These are phyloP conservation scores for Patella depressa DNA, from an alignment of 2,888 invertebrate species.

Conservation along the genomic window DNA sequence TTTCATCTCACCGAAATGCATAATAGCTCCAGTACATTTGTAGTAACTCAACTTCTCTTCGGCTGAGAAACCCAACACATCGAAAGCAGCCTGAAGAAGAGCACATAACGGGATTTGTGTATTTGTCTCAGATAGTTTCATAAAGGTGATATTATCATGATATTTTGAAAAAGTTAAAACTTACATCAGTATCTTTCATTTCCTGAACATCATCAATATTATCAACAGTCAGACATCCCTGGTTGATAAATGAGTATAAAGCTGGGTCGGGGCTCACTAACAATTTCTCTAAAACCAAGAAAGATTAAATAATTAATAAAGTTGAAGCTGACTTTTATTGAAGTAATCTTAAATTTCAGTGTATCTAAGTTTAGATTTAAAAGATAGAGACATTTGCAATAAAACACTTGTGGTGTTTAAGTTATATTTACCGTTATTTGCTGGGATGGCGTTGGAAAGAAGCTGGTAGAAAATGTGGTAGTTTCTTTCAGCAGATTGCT, in stretches of 20 bases:
- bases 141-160: not conserved
- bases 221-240: slow-evolving; percentile 95
- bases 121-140: not conserved
- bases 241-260: slow-evolving; percentile 90
- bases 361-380: too few relatives aligned
- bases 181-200: slow-evolving; percentile 73
- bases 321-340: too few relatives aligned
- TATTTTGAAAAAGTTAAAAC: slow-evolving; percentile 10
- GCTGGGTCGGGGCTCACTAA: slow-evolving; percentile 83
- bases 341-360: too few relatives aligned
- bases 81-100: slow-evolving; percentile 89
- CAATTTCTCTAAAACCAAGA: slow-evolving; percentile 79
- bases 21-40: slow-evolving; percentile 96
- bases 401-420: too few relatives aligned
- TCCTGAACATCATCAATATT: slow-evolving; percentile 95
- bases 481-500: slow-evolving; percentile 95
- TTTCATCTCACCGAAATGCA: slow-evolving; percentile 99
- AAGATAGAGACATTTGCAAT: too few relatives aligned
- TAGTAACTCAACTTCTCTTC: slow-evolving; percentile 94
- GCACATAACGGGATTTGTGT: too few relatives aligned
- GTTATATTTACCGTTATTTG: slow-evolving; percentile 45
- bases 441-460: slow-evolving; percentile 57
- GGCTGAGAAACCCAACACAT: slow-evolving; percentile 96
- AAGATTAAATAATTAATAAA: not conserved
- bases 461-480: slow-evolving; percentile 99